Conservation (phyloP, 2,797 vertebrate genomes). For the Psittacula echo region DNA sequence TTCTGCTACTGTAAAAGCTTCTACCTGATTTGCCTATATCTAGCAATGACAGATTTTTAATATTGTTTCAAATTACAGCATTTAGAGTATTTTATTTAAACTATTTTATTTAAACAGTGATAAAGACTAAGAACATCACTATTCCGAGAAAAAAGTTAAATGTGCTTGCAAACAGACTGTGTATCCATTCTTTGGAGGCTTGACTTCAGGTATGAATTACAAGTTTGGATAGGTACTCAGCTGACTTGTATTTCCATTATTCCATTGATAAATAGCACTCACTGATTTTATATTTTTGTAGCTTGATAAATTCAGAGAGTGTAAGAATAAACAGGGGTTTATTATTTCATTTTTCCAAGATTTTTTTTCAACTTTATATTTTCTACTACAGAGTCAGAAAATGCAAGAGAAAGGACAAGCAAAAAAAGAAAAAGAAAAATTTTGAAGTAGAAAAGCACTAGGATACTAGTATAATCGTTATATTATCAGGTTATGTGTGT, state of each 20-base stretch:
- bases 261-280: not conserved
- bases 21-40: constrained; percentile 83
- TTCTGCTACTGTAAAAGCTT: constrained; percentile 82
- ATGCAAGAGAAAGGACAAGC: not conserved
- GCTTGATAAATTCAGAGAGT: not conserved
- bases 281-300: not conserved
- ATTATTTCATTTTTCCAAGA: not conserved
- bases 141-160: not conserved
- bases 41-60: constrained; percentile 63
- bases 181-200: not conserved
- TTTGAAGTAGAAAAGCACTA: not conserved
- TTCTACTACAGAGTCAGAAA: not conserved
- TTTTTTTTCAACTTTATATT: not conserved
- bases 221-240: constrained; percentile 6
- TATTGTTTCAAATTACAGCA: constrained; percentile 43
- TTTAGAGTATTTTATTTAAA: constrained; percentile 58
- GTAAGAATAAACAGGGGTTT: not conserved
- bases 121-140: constrained; percentile 34
- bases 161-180: not conserved
- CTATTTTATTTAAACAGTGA: constrained; percentile 39
- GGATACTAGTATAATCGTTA: constrained; percentile 7
- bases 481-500: constrained; percentile 50
- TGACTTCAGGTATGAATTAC: not conserved
- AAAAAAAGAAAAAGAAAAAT: not conserved
- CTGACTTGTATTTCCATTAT: not conserved